A percentile compares a stretch with the other conserved stretches of the same genome.
These are phyloP conservation scores for Lacerta agilis DNA, from an alignment of 2,797 vertebrate genomes.

Conservation along the genomic window DNA sequence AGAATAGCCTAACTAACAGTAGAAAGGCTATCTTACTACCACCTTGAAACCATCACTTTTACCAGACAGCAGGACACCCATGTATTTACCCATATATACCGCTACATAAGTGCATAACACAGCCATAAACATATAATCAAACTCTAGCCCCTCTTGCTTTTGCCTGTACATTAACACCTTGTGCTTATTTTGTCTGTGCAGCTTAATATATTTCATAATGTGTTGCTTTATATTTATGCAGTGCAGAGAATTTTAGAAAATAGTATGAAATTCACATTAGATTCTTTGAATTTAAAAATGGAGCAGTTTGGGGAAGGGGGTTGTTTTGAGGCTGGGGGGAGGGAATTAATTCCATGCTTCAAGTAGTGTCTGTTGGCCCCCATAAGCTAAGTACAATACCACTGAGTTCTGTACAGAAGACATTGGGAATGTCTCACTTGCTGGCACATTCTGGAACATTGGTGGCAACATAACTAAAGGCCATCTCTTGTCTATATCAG, in stretches of 20 bases:
- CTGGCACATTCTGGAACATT: constrained; percentile 45
- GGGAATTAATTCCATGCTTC: constrained; percentile 10
- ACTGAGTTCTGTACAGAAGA: constrained; percentile 20
- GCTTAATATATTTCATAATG: constrained; percentile 61
- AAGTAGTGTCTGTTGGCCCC: constrained; percentile 48
- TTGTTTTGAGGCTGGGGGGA: background rate
- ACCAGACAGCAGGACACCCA: constrained; percentile 68
- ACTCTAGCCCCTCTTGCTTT: constrained; percentile 66
- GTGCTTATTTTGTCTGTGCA: constrained; percentile 79
- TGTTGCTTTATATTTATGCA: constrained; percentile 57
- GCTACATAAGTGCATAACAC: constrained; percentile 42
- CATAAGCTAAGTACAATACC: constrained; percentile 13
- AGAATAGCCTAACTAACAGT: constrained; percentile 61
- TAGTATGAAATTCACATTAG: constrained; percentile 9
- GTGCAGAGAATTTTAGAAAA: constrained; percentile 62
- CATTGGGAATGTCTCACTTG: constrained; percentile 44
- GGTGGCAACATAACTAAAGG: background rate
- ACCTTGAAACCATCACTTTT: constrained; percentile 46
- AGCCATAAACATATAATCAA: constrained; percentile 61
- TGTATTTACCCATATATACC: constrained; percentile 57
- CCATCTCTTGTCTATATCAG: background rate
- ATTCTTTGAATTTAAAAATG: constrained; percentile 10
- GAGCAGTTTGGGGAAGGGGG: background rate
- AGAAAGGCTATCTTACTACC: constrained; percentile 57
- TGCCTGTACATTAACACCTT: constrained; percentile 70